A percentile compares a stretch with the other conserved stretches of the same genome.
Conservation (phyloP, 2,113 vertebrate species). For the Passer domesticus region DNA sequence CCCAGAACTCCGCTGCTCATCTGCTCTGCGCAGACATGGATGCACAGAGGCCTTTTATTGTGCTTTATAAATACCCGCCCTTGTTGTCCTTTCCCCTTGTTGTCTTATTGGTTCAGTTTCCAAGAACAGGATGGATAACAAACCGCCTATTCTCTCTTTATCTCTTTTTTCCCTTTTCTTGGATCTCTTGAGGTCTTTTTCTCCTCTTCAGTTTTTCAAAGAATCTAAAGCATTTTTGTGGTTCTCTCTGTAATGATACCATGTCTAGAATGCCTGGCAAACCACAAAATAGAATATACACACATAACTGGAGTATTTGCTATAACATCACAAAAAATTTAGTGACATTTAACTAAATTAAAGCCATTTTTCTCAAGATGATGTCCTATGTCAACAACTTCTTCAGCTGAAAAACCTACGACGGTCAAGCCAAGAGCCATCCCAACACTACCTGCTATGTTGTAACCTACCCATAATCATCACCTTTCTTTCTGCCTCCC, state of each 20-base stretch:
- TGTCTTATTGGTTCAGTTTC: constrained; percentile 23
- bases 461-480: neutral
- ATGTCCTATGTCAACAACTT: neutral
- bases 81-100: constrained; percentile 52
- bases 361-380: neutral
- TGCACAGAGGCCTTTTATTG: constrained; percentile 66
- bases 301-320: neutral
- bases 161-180: neutral
- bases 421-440: neutral
- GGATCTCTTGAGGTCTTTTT: neutral
- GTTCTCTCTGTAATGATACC: constrained; percentile 40
- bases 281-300: neutral
- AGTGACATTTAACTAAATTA: neutral
- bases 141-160: constrained; percentile 43
- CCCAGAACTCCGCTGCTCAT: constrained; percentile 55
- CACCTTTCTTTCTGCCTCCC: neutral
- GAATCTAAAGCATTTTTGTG: constrained; percentile 51
- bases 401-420: neutral
- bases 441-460: neutral
- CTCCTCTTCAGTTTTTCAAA: neutral
- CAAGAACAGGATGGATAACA: constrained; percentile 51
- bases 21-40: constrained; percentile 50
- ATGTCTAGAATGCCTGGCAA: constrained; percentile 1
- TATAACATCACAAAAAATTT: neutral
- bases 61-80: constrained; percentile 59